Conservation (phyloP, 2,113 vertebrate genomes). For the Marmota flaviventris region DNA sequence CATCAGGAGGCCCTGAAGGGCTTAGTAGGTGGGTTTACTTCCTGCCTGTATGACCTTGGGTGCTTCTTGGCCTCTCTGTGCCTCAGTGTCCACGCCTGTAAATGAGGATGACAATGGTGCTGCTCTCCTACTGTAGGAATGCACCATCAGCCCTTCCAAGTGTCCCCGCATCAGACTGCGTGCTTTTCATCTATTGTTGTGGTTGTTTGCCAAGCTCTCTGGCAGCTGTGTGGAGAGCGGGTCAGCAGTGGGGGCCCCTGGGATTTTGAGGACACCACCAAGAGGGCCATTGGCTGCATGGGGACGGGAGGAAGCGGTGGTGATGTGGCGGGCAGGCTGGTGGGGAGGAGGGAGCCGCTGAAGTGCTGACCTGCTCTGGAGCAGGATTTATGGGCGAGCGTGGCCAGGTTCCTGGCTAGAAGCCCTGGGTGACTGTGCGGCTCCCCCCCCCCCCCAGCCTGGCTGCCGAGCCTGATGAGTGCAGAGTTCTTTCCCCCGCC, state of each 20-base stretch:
- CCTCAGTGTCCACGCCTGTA: not conserved
- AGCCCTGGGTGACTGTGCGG: not conserved
- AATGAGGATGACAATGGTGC: not conserved
- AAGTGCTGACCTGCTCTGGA: not conserved
- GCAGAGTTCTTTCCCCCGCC: not conserved
- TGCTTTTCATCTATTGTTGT: not conserved
- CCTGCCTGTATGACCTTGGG: not conserved
- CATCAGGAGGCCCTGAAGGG: too few relatives aligned
- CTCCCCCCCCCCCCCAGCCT: not conserved
- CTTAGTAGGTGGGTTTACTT: not conserved
- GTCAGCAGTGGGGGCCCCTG: not conserved
- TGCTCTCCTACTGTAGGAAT: too few relatives aligned
- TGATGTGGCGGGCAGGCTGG: too few relatives aligned
- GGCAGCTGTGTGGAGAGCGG: not conserved
- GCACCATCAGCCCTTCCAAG: too few relatives aligned
- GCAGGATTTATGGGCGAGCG: rapidly evolving
- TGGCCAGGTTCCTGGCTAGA: not conserved
- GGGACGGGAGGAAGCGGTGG: not conserved
- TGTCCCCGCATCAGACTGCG: too few relatives aligned
- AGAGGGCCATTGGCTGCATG: not conserved
- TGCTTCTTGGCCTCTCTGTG: not conserved
- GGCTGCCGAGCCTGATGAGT: not conserved
- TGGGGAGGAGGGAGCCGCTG: not conserved
- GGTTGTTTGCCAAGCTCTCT: not conserved
- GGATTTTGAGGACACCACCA: not conserved